These are phyloP conservation scores for Leuctra nigra DNA, from an alignment of 2,888 invertebrate species.

Conservation along the genomic window DNA sequence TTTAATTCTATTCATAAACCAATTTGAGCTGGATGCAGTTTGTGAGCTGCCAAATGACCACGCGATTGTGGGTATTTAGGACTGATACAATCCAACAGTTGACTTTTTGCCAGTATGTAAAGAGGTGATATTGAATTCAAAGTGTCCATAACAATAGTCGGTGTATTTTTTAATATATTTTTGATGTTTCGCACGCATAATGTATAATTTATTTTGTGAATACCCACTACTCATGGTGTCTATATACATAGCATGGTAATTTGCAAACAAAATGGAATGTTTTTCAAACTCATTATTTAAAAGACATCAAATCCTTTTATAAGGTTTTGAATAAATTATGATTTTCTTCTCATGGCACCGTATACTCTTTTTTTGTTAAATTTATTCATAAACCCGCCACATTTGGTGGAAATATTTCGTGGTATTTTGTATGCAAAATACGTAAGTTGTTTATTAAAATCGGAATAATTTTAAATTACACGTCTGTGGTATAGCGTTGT, in stretches of 20 bases:
- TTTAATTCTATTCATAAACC: too few species aligned
- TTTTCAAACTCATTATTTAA: constrained; percentile 14
- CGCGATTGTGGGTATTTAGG: too few species aligned
- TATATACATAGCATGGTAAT: constrained; percentile 11
- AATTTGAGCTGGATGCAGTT: too few species aligned
- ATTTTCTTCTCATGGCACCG: constrained; percentile 7
- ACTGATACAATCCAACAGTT: too few species aligned
- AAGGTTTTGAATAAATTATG: constrained; percentile 5
- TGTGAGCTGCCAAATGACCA: too few species aligned
- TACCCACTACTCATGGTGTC: constrained; percentile 6
- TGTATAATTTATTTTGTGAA: constrained; percentile 10
- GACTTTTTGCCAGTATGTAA: too few species aligned
- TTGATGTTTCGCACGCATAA: constrained; percentile 1
- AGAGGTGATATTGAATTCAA: not conserved
- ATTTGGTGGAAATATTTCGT: not conserved
- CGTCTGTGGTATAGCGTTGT: too few species aligned
- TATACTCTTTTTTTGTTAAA: not conserved
- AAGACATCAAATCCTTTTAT: constrained; percentile 7
- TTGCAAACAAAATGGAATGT: constrained; percentile 20
- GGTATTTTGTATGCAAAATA: too few species aligned
- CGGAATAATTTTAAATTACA: too few species aligned
- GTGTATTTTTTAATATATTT: constrained; percentile 11
- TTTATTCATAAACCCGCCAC: not conserved
- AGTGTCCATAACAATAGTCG: not conserved
- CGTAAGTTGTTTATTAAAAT: too few species aligned